Conservation (phyloP, 1,140 invertebrate genomes). For the Ridgeia piscesae region DNA sequence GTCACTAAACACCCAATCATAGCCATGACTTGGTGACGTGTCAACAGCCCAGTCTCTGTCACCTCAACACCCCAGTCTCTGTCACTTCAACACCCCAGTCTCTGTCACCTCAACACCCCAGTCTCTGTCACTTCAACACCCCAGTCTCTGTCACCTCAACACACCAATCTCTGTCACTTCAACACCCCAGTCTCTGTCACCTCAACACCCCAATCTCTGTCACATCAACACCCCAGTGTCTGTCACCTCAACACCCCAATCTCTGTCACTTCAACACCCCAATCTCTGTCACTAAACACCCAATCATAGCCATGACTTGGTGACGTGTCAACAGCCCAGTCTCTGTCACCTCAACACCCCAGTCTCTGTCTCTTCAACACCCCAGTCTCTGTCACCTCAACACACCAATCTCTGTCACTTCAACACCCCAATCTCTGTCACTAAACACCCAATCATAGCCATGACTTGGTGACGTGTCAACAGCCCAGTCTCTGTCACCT, state of each 20-base stretch:
- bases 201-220: not conserved
- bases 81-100: not conserved
- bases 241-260: not conserved
- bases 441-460: not conserved
- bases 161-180: not conserved
- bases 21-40: no score
- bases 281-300: not conserved
- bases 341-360: not conserved
- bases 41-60: no score
- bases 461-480: slow-evolving; percentile 43
- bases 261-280: not conserved
- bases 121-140: not conserved
- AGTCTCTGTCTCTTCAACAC: not conserved
- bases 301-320: not conserved
- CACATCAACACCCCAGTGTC: not conserved
- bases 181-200: no score
- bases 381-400: not conserved
- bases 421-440: no score
- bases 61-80: not conserved
- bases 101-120: not conserved
- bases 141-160: not conserved
- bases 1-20: not conserved
- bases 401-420: not conserved
- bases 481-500: not conserved
- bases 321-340: no score